Conservation (phyloP, 2,888 invertebrate genomes). For the Hecatera dysodea region DNA sequence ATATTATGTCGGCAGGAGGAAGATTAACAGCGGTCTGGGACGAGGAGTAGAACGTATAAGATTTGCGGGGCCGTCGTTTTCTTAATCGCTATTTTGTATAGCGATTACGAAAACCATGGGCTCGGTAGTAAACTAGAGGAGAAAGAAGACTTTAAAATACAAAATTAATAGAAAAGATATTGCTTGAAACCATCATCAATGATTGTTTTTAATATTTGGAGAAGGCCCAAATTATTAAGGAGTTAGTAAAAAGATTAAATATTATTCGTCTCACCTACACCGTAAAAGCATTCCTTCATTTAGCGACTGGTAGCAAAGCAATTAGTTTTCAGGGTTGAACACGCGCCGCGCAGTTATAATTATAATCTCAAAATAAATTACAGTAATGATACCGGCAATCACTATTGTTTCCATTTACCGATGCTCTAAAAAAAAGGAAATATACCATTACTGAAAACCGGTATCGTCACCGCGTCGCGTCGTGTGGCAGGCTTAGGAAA, state of each 20-base stretch:
- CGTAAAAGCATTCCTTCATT: constrained; percentile 37
- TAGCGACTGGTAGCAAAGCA: constrained; percentile 32
- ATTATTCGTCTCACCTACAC: constrained; percentile 11
- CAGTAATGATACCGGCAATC: neutral
- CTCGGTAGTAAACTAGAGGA: no score
- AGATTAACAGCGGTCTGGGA: neutral
- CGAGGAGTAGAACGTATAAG: neutral
- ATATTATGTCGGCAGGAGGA: neutral
- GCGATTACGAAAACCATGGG: no score
- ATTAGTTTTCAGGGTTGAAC: constrained; percentile 42
- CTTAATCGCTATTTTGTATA: no score
- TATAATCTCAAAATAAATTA: constrained; percentile 25
- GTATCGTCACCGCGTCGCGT: no score
- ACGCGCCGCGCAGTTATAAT: neutral
- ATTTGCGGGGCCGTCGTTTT: no score
- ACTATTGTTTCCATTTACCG: no score
- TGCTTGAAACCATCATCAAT: neutral
- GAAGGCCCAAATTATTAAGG: neutral
- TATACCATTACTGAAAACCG: no score
- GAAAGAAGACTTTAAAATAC: no score
- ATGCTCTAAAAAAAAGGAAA: neutral
- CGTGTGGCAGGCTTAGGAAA: no score
- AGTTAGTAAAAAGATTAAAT: neutral
- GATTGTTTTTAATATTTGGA: neutral
- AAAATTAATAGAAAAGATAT: no score